These are phyloP conservation scores for Pempheris klunzingeri DNA, from an alignment of 2,797 vertebrate genomes.

Conservation along the genomic window DNA sequence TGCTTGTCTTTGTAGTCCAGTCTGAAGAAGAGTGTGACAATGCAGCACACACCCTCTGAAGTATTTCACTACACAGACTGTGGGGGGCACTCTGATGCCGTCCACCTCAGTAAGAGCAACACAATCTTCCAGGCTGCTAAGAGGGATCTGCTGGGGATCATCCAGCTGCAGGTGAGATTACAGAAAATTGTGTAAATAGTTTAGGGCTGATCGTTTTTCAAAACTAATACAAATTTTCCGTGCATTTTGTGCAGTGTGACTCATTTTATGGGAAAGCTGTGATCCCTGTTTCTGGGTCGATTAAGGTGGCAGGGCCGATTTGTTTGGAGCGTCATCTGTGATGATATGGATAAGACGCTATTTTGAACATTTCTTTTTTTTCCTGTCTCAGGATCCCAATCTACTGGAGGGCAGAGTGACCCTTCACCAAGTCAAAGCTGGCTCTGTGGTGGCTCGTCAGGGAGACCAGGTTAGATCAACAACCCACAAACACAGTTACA, in stretches of 20 bases:
- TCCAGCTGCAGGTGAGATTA: slow-evolving; percentile 90
- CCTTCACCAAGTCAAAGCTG: slow-evolving; percentile 93
- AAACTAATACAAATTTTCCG: background rate
- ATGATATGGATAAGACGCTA: background rate
- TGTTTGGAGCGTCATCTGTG: background rate
- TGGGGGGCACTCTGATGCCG: slow-evolving; percentile 74
- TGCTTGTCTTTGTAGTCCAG: slow-evolving; percentile 70
- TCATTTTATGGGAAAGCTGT: background rate
- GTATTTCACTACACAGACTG: slow-evolving; percentile 88
- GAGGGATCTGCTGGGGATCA: slow-evolving; percentile 91
- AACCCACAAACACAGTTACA: background rate
- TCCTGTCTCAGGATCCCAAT: slow-evolving; percentile 84
- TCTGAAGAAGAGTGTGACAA: slow-evolving; percentile 90
- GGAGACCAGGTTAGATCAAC: slow-evolving; percentile 94
- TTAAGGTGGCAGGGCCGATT: background rate
- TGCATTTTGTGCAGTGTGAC: background rate
- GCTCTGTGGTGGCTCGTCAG: slow-evolving; percentile 92
- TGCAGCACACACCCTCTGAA: slow-evolving; percentile 89
- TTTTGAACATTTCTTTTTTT: slow-evolving; percentile 10
- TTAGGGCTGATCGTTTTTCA: background rate
- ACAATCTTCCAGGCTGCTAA: slow-evolving; percentile 92
- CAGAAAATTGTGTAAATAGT: background rate
- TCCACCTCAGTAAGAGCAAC: slow-evolving; percentile 84
- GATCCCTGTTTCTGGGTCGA: background rate
- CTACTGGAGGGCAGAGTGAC: slow-evolving; percentile 92